These are phyloP conservation scores for Catharus fuscescens DNA, from an alignment of 2,113 vertebrate species.

Conservation along the genomic window DNA sequence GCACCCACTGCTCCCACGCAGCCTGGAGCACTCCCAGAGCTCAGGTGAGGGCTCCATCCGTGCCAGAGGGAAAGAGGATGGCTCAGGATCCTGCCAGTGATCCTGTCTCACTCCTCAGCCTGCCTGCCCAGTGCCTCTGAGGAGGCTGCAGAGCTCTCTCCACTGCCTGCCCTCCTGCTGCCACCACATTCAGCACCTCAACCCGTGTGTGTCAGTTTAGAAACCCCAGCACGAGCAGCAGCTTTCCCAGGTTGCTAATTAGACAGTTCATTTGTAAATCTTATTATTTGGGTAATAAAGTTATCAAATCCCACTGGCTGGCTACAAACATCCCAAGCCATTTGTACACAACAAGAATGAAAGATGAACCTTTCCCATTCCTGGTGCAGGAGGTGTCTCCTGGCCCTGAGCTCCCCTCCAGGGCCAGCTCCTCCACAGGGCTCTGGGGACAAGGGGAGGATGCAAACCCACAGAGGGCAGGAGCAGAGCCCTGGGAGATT, in stretches of 20 bases:
- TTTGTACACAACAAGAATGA: background rate
- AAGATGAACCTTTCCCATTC: background rate
- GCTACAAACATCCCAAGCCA: background rate
- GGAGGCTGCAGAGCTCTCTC: background rate
- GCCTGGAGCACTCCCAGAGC: accelerated
- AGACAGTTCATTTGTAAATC: conserved; percentile 53
- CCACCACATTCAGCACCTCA: background rate
- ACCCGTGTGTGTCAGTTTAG: background rate
- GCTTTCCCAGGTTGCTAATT: conserved; percentile 28
- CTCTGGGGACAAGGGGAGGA: background rate
- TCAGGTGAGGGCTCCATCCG: background rate
- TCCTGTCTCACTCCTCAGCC: accelerated
- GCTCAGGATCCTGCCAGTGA: accelerated
- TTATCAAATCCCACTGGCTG: conserved; percentile 17
- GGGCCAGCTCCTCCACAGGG: background rate
- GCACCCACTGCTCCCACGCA: accelerated
- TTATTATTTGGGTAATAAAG: conserved; percentile 41
- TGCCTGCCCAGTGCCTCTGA: accelerated
- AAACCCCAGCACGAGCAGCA: background rate
- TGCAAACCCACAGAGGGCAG: background rate
- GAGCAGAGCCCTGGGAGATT: background rate
- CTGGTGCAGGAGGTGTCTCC: background rate
- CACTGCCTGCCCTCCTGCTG: background rate
- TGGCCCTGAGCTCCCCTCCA: background rate
- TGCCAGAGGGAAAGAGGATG: accelerated